Evolutionary conservation across 2,797 vertebrate species (phyloP), one percentile per base, ranked within the genome.

Genomic region (Limnodromus scolopaceus): DNA sequence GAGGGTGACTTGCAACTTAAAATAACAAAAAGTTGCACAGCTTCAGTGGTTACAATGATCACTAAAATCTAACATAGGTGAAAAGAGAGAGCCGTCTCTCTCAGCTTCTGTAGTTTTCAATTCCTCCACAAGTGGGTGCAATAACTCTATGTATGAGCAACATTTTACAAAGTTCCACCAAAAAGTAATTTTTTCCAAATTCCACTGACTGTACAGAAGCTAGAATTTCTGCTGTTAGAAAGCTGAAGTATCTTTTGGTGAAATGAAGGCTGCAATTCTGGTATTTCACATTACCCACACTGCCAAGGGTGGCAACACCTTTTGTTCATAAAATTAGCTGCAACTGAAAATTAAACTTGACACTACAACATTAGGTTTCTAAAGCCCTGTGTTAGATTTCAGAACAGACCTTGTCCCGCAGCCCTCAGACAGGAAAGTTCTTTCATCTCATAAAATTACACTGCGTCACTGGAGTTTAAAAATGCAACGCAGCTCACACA

Each of bases 61-160:
- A 87, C 27, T 68, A 72, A 71, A 65, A 60, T 22, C n/a, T 32
- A 32, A 55, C 82, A 30, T 5, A 77, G 34, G 9, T 38, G 41
- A 89, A 77, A 65, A 70, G 18, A 71, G 1, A 10, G 19, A 39
- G 38, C 17, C 7, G 20, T 46, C 14, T 11, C 3, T 28, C 46
- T 38, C 57, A 58, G 38, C 22, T 69, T 71, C 39, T 66, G 88
- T 55, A 93, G 36, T 94, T 92, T 43, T 38, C 15, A 63, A 34
- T 34, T 93, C 61, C 45, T 89, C 93, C 96, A 96, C 96, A 87
- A 95, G 95, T 84, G 86, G 95, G 96, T 84, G 94, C 92, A 94
- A 34, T 64, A 82, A 82, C 74, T 64, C 94, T 23, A 23, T 0
- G 0, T 7, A 79, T 6, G 3, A 65, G 60, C 2, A 7, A 41